Percentiles rank a stretch among this genome's conserved stretches.
These are phyloP conservation scores for Heliconius hermathena DNA, from an alignment of 1,140 invertebrate genomes.

Conservation along the genomic window DNA sequence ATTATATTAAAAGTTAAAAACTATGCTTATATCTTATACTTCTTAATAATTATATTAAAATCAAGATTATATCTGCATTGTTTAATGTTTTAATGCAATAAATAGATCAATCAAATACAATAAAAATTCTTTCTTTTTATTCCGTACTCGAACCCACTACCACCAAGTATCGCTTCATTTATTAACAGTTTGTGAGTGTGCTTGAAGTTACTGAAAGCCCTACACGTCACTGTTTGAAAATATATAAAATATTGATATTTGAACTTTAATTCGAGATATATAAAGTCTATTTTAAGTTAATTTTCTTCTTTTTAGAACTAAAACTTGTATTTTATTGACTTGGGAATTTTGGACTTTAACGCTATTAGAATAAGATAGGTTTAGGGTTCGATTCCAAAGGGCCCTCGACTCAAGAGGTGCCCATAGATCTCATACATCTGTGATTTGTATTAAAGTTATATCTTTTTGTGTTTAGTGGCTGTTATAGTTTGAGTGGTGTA, in stretches of 20 bases:
- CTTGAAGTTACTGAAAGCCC: constrained; percentile 13
- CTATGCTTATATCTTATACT: too few species aligned
- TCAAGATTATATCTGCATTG: too few species aligned
- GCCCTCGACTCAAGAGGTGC: neutral
- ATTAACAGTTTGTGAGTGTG: constrained; percentile 23
- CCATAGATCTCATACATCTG: constrained; percentile 18
- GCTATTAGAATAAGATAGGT: neutral
- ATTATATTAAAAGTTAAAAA: too few species aligned
- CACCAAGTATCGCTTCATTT: constrained; percentile 25
- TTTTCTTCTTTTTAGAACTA: neutral
- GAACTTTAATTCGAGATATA: neutral
- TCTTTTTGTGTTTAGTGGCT: constrained; percentile 13
- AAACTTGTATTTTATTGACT: neutral
- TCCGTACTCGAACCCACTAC: neutral
- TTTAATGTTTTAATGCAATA: neutral
- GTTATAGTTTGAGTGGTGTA: constrained; percentile 4
- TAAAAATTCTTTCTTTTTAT: neutral
- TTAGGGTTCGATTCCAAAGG: neutral
- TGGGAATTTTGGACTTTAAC: neutral
- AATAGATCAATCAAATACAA: neutral
- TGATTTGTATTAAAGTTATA: constrained; percentile 17
- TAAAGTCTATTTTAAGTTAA: neutral
- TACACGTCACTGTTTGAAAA: constrained; percentile 18
- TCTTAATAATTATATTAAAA: too few species aligned
- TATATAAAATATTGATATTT: neutral